phyloP scores from a whole-genome alignment of 2,888 invertebrate species.

The Andrena trimmerana region DNA sequence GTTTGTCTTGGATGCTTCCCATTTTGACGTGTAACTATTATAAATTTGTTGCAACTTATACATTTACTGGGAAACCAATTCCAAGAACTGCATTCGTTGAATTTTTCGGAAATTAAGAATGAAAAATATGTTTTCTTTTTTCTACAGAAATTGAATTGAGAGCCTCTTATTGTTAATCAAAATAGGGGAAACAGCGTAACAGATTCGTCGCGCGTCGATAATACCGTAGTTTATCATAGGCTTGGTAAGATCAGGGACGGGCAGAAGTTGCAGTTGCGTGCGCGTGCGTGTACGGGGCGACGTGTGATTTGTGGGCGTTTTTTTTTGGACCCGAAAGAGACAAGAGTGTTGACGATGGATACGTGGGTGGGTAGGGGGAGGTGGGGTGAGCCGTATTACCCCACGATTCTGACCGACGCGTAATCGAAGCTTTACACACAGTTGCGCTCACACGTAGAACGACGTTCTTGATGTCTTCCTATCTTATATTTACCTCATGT shows the following conservation, averaged over 20 bases:
- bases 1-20: no score
- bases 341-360: slow-evolving; percentile 14
- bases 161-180: background rate
- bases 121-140: no score
- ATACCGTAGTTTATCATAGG: slow-evolving; percentile 34
- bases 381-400: slow-evolving; percentile 40
- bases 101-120: no score
- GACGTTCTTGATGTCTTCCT: slow-evolving; percentile 25
- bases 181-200: background rate
- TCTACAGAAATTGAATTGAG: background rate
- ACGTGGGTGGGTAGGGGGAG: slow-evolving; percentile 29
- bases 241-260: slow-evolving; percentile 28
- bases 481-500: slow-evolving; percentile 54
- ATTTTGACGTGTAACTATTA: no score
- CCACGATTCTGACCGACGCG: slow-evolving; percentile 57
- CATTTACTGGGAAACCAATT: no score
- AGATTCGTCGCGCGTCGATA: slow-evolving; percentile 34
- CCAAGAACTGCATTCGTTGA: no score
- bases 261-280: slow-evolving; percentile 33
- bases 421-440: slow-evolving; percentile 62
- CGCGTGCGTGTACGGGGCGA: slow-evolving; percentile 47
- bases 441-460: slow-evolving; percentile 49
- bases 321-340: slow-evolving; percentile 52
- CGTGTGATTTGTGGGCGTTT: slow-evolving; percentile 67
- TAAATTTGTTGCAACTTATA: no score